These are phyloP conservation scores for Neodon shergylaensis DNA, from an alignment of 2,113 vertebrate species.

Conservation along the genomic window DNA sequence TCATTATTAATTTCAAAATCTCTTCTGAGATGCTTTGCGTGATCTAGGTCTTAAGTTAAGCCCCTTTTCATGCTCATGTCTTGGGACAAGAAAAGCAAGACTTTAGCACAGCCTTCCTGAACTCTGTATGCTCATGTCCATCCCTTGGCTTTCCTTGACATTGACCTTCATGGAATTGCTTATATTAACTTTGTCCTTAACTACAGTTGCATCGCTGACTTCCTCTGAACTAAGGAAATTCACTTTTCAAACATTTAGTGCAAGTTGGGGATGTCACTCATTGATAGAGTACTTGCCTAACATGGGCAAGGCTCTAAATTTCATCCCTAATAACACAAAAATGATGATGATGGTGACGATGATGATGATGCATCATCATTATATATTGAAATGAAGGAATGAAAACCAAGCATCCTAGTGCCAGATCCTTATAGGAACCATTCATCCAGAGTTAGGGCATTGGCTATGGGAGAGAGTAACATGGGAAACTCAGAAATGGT, in stretches of 20 bases:
- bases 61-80: background rate
- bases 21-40: background rate
- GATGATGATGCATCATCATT: background rate
- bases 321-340: background rate
- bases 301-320: background rate
- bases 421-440: background rate
- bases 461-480: too few species aligned
- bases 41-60: background rate
- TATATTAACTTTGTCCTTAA: background rate
- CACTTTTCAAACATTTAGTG: background rate
- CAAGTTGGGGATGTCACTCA: background rate
- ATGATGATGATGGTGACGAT: background rate
- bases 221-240: background rate
- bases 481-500: background rate
- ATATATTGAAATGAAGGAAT: background rate
- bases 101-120: background rate
- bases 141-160: background rate
- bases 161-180: background rate
- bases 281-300: background rate
- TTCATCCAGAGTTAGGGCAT: background rate
- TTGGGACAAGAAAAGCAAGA: background rate
- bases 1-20: background rate
- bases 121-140: rapidly evolving
- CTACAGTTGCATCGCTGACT: background rate
- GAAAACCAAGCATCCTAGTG: background rate